Evolutionary conservation across 2,888 invertebrate genomes (phyloP).

Genomic region (Ashinkailepas kermadecensis): DNA sequence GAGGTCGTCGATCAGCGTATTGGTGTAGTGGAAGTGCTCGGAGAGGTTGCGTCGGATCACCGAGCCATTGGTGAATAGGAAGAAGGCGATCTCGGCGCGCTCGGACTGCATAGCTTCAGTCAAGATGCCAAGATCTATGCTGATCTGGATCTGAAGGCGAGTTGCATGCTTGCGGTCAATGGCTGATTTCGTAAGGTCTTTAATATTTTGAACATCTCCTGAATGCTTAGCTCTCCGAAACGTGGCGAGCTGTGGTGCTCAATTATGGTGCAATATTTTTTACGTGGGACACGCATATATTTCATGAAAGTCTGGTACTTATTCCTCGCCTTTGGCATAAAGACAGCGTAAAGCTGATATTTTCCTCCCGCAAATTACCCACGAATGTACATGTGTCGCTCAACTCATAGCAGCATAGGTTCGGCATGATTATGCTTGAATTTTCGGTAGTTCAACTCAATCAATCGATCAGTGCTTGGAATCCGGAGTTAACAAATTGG

Average conservation of each 20-base stretch:
- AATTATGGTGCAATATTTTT: not conserved
- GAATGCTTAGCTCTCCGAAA: too few species aligned
- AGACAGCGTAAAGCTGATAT: too few species aligned
- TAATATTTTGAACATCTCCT: not conserved
- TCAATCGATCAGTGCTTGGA: too few species aligned
- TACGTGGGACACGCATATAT: constrained; percentile 15
- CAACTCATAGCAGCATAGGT: too few species aligned
- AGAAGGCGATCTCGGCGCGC: constrained; percentile 41
- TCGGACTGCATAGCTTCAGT: constrained; percentile 44
- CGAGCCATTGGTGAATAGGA: constrained; percentile 36
- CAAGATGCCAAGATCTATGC: constrained; percentile 2
- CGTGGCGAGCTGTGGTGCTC: too few species aligned
- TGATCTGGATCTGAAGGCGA: constrained; percentile 11
- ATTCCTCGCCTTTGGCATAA: not conserved
- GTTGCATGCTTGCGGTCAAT: too few species aligned
- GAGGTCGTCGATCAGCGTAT: constrained; percentile 39
- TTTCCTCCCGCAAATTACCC: too few species aligned
- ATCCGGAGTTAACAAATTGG: too few species aligned
- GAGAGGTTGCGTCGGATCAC: constrained; percentile 36
- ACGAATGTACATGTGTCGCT: too few species aligned
- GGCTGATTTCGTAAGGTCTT: too few species aligned
- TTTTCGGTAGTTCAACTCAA: too few species aligned
- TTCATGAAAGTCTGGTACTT: not conserved
- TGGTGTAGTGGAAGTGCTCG: constrained; percentile 41
- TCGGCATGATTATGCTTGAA: too few species aligned